Evolutionary conservation across 2,888 invertebrate genomes (phyloP).

Genomic region (Pherbina coryleti): DNA sequence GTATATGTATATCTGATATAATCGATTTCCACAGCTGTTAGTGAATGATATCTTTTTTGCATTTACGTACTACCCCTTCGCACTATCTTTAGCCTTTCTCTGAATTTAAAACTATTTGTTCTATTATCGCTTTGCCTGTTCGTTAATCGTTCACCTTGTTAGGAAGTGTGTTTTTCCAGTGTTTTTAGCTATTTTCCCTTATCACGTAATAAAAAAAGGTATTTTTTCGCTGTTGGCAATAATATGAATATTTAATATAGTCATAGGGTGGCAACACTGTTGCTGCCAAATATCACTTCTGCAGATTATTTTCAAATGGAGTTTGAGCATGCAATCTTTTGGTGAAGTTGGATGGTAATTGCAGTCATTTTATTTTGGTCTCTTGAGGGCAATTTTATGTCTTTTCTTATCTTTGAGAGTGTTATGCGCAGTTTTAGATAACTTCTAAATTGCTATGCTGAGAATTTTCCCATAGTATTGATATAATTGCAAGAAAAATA

Average conservation of each 20-base stretch:
- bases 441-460: too few relatives aligned
- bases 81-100: too few relatives aligned
- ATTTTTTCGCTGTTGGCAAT: too few relatives aligned
- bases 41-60: neutral
- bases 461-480: too few relatives aligned
- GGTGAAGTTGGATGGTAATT: conserved; percentile 21
- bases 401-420: conserved; percentile 41
- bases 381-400: conserved; percentile 44
- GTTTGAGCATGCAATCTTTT: conserved; percentile 61
- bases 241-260: too few relatives aligned
- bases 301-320: conserved; percentile 55
- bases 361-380: conserved; percentile 29
- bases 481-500: too few relatives aligned
- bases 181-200: neutral
- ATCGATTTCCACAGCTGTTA: conserved; percentile 15
- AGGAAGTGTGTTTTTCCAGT: neutral
- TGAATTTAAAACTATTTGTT: neutral
- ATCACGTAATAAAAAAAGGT: neutral
- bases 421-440: conserved; percentile 27
- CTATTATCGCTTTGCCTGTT: neutral
- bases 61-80: too few relatives aligned
- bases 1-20: neutral
- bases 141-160: neutral
- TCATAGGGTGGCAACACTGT: conserved; percentile 24
- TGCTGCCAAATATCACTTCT: conserved; percentile 52